Conservation (phyloP, 2,888 invertebrate genomes). For the Hydraecia micacea region DNA sequence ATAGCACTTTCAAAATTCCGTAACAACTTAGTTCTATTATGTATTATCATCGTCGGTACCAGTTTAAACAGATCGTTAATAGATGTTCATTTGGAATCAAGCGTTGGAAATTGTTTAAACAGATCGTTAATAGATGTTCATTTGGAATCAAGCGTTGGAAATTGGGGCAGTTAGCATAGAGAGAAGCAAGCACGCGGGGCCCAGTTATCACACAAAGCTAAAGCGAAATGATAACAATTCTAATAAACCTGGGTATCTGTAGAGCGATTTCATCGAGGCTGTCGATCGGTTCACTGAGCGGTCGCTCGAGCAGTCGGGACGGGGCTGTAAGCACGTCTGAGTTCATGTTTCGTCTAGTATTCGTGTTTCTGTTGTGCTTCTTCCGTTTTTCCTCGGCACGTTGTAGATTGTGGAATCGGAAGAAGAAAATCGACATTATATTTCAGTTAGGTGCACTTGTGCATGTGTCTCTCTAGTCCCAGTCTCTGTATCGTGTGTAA, state of each 20-base stretch:
- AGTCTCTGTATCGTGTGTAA: slow-evolving; percentile 12
- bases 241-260: slow-evolving; percentile 96
- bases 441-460: slow-evolving; percentile 66
- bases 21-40: not conserved
- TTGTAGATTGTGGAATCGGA: slow-evolving; percentile 97
- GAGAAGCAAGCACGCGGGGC: slow-evolving; percentile 53
- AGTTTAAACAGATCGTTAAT: not conserved
- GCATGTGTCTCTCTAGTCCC: slow-evolving; percentile 34
- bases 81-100: slow-evolving; percentile 16
- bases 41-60: not conserved
- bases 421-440: slow-evolving; percentile 98
- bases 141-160: slow-evolving; percentile 20
- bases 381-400: slow-evolving; percentile 93
- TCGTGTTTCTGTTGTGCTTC: slow-evolving; percentile 74
- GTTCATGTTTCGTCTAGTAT: slow-evolving; percentile 78
- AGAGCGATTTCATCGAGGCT: slow-evolving; percentile 97
- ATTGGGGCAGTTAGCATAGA: slow-evolving; percentile 35
- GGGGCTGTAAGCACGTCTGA: slow-evolving; percentile 93
- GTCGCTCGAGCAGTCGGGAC: slow-evolving; percentile 95
- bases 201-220: slow-evolving; percentile 65
- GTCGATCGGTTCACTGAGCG: slow-evolving; percentile 96
- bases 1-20: not conserved
- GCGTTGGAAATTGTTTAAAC: slow-evolving; percentile 14
- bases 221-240: slow-evolving; percentile 66
- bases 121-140: not conserved